Percentiles rank a stretch among this genome's conserved stretches.
These are phyloP conservation scores for Tamandua tetradactyla DNA, from an alignment of 2,797 vertebrate genomes.

Conservation along the genomic window DNA sequence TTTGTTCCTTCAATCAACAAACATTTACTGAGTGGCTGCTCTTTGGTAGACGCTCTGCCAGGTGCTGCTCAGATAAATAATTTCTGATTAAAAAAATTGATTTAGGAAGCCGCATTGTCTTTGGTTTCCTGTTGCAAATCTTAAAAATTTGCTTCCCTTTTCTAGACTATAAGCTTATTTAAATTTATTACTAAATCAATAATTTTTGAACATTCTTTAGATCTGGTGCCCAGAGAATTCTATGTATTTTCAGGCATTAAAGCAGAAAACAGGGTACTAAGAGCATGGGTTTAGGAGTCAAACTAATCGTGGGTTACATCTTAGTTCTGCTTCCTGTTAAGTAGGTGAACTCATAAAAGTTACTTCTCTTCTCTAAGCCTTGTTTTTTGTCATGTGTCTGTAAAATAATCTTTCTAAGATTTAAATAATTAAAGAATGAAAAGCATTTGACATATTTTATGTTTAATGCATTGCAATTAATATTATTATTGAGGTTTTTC, in stretches of 20 bases:
- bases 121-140: constrained; percentile 18
- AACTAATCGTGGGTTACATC: neutral
- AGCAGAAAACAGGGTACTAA: neutral
- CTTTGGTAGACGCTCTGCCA: neutral
- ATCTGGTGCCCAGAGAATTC: neutral
- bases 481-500: neutral
- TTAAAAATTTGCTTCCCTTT: constrained; percentile 3
- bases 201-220: neutral
- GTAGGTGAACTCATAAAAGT: neutral
- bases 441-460: neutral
- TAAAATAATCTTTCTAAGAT: neutral
- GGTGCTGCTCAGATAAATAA: neutral
- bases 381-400: neutral
- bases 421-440: neutral
- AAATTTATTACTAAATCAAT: neutral
- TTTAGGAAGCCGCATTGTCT: constrained; percentile 12
- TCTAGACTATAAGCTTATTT: neutral
- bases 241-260: neutral
- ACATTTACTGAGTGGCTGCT: neutral
- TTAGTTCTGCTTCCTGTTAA: neutral
- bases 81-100: neutral
- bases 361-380: neutral
- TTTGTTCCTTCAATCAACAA: neutral
- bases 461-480: neutral
- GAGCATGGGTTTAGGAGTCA: neutral